Evolutionary conservation across 2,797 vertebrate genomes (phyloP).

Genomic region (Enteromius radiatus): DNA sequence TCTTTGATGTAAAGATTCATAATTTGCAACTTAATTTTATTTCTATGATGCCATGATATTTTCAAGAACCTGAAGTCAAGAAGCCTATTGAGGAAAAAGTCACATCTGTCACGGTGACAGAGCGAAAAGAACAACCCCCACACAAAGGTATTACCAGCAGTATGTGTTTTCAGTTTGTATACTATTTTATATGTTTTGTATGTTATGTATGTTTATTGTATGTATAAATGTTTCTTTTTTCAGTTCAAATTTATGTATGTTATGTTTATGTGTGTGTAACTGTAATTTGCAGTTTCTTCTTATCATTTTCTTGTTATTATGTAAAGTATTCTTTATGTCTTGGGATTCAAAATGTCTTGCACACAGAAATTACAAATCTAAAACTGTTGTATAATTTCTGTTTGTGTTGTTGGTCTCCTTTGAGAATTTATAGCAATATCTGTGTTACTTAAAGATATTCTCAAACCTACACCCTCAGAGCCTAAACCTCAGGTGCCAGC

Average conservation of each 20-base stretch:
- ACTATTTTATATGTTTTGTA: not conserved
- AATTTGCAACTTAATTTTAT: conserved; percentile 27
- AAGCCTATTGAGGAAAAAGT: conserved; percentile 64
- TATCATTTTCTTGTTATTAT: not conserved
- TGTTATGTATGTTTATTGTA: not conserved
- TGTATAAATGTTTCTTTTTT: conserved; percentile 8
- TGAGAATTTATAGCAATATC: conserved; percentile 65
- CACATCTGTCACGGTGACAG: conserved; percentile 43
- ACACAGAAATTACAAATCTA: conserved; percentile 15
- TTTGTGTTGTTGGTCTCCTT: conserved; percentile 43
- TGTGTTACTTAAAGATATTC: conserved; percentile 75
- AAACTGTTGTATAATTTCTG: conserved; percentile 15
- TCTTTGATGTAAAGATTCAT: conserved; percentile 1
- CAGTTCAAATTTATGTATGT: conserved; percentile 34
- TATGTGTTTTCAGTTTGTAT: not conserved
- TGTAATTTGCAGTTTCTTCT: conserved; percentile 7
- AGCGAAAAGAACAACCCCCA: conserved; percentile 53
- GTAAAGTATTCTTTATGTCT: conserved; percentile 8
- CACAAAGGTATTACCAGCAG: conserved; percentile 69
- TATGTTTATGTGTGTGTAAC: conserved; percentile 1
- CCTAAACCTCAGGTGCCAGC: conserved; percentile 53
- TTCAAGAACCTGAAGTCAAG: conserved; percentile 74
- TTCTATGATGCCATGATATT: conserved; percentile 60
- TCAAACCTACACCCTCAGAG: conserved; percentile 58
- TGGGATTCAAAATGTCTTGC: conserved; percentile 16